phyloP scores from a whole-genome alignment of 1,140 invertebrate genomes.

The Popillia japonica region DNA sequence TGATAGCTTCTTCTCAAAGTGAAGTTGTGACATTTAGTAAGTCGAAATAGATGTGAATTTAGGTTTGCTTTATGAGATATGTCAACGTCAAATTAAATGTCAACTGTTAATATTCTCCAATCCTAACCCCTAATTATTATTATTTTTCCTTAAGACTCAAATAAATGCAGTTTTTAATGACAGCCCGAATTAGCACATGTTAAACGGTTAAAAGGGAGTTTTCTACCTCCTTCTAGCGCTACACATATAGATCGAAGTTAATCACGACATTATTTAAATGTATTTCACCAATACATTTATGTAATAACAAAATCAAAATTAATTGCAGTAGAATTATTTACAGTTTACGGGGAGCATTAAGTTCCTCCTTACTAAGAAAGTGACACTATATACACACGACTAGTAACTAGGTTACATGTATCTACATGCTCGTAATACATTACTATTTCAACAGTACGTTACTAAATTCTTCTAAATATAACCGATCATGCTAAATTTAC shows the following conservation, averaged over 20 bases:
- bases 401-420: slow-evolving; percentile 30
- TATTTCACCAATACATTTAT: background rate
- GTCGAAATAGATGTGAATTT: background rate
- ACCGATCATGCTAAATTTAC: slow-evolving; percentile 29
- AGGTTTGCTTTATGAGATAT: no score
- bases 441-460: slow-evolving; percentile 5
- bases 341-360: background rate
- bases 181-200: no score
- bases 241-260: no score
- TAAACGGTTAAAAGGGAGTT: no score
- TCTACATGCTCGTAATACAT: background rate
- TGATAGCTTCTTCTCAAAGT: slow-evolving; percentile 72
- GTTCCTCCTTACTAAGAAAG: background rate
- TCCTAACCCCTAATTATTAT: no score
- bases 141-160: no score
- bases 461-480: slow-evolving; percentile 29
- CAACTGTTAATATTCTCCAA: no score
- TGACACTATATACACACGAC: background rate
- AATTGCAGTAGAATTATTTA: background rate
- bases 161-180: no score
- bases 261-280: background rate
- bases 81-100: background rate
- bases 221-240: no score
- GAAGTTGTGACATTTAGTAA: background rate
- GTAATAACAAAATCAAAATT: background rate